Evolutionary conservation across 2,888 invertebrate species (phyloP).

Genomic region (Lasioglossum vierecki): DNA sequence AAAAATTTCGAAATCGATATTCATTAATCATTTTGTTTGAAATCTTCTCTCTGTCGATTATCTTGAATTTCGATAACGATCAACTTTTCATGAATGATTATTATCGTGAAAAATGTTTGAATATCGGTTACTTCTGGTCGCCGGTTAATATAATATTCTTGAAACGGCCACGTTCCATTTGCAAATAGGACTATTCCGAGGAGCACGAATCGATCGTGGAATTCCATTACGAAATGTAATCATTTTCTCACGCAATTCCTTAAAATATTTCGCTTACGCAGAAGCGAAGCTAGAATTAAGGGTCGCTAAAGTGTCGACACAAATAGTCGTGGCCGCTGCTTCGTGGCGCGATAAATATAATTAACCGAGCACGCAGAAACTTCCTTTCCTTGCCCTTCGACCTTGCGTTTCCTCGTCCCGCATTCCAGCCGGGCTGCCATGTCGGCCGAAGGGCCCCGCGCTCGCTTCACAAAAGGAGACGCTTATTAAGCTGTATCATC

Average conservation of each 20-base stretch:
- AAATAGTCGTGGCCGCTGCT: slow-evolving; percentile 33
- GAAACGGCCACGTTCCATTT: background rate
- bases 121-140: too few species aligned
- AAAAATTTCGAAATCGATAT: too few species aligned
- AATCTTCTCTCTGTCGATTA: too few species aligned
- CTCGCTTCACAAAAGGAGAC: slow-evolving; percentile 55
- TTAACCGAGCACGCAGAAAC: slow-evolving; percentile 38
- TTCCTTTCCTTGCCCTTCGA: slow-evolving; percentile 32
- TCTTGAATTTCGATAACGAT: too few species aligned
- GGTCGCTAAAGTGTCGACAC: background rate
- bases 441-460: slow-evolving; percentile 37
- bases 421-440: slow-evolving; percentile 42
- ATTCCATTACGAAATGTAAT: slow-evolving; percentile 1
- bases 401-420: slow-evolving; percentile 48
- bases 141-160: too few species aligned
- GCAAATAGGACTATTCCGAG: background rate
- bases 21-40: too few species aligned
- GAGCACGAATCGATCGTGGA: background rate
- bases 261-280: slow-evolving; percentile 1
- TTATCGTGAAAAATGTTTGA: too few species aligned
- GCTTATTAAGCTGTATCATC: slow-evolving; percentile 84
- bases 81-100: too few species aligned
- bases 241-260: background rate
- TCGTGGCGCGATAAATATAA: slow-evolving; percentile 34
- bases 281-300: background rate